Base-by-base conservation (phyloP, 2,113 vertebrate genomes). In the Trichomycterus rosablanca region DNA sequence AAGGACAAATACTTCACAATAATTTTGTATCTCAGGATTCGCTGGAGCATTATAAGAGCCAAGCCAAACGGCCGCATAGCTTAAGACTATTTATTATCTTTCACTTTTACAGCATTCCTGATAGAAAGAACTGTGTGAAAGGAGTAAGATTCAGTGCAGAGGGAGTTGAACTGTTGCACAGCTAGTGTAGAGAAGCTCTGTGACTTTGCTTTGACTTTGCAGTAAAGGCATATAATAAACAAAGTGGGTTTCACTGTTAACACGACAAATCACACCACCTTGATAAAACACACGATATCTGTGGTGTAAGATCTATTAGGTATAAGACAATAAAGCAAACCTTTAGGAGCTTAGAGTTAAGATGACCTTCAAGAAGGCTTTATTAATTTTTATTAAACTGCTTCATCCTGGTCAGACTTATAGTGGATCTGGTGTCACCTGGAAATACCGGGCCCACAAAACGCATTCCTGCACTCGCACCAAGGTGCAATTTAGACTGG, bases 171-270 rank as follows among this genome's bases (percentile, higher is more conserved):
- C 12, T 23, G 7, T 50, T 52, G 18, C 16, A 24, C 24, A 37
- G 7, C n/a, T 19, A 19, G 10, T n/a, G 18, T 12, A 28, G 11
- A 37, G 19, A 34, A 35, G 24, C 42, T 53, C 51, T 20, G 22
- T 59, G 54, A 63, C 22, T 48, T 70, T 53, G 20, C 14, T 60
- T 42, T 65, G 49, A 42, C 61, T 55, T 59, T 59, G 19, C 4
- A 24, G 22, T 15, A 28, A 6, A 45, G 32, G n/a, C 7, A 12
- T 46, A 7, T 24, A 48, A 5, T 42, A 11, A 9, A 12, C 11
- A 30, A 26, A 56, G 26, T 22, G 18, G 10, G n/a, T n/a, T 26
- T 30, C 46, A 66, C 16, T 39, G 15, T 22, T 12, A 16, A 40
- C 18, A 18, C 6, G 23, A 8, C 9, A 14, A 7, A 14, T 43